Percentiles rank a stretch among this genome's conserved stretches.
Evolutionary conservation across 2,888 invertebrate genomes (phyloP).

Genomic region (Ophioninae sp.): DNA sequence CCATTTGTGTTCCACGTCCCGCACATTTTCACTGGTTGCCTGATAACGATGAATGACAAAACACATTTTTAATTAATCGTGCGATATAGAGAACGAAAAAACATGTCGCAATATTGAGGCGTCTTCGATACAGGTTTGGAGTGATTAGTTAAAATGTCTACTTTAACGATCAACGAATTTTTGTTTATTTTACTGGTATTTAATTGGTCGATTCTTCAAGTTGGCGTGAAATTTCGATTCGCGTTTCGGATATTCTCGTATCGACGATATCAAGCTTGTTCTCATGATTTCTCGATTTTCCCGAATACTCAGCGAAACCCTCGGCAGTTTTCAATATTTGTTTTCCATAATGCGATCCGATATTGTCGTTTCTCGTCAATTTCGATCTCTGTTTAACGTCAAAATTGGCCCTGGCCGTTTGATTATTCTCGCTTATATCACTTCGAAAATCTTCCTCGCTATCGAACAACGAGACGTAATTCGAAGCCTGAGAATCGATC

Average conservation of each 20-base stretch:
- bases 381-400: slow-evolving; percentile 64
- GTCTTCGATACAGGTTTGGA: slow-evolving; percentile 16
- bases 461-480: slow-evolving; percentile 53
- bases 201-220: slow-evolving; percentile 1
- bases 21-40: slow-evolving; percentile 85
- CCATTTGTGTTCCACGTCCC: slow-evolving; percentile 86
- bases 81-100: neutral
- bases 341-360: slow-evolving; percentile 44
- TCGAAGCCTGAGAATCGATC: slow-evolving; percentile 57
- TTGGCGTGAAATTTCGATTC: slow-evolving; percentile 21
- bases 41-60: slow-evolving; percentile 69
- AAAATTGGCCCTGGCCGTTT: slow-evolving; percentile 10
- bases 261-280: neutral
- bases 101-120: neutral
- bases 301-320: slow-evolving; percentile 32
- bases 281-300: slow-evolving; percentile 8
- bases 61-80: neutral
- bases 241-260: neutral
- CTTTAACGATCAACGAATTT: neutral
- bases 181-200: neutral
- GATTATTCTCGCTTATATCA: slow-evolving; percentile 19
- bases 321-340: slow-evolving; percentile 28
- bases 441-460: slow-evolving; percentile 50
- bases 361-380: slow-evolving; percentile 65
- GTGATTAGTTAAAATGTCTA: neutral